phyloP scores from a whole-genome alignment of 2,113 vertebrate genomes.

The Hiodon tergisus region DNA sequence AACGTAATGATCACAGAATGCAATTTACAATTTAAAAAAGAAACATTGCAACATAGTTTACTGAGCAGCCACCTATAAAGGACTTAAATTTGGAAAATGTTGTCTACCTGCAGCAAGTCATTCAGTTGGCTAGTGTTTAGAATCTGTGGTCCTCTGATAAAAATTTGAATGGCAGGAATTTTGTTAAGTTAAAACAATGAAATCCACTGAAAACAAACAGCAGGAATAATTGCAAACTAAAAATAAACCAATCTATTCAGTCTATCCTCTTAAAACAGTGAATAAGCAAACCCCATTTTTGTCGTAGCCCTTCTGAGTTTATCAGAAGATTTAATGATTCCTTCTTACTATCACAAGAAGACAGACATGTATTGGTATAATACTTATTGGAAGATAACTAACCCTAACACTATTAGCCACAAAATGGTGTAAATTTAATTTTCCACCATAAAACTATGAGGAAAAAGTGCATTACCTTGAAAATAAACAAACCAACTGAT shows the following conservation, averaged over 20 bases:
- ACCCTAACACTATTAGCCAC: too few species aligned
- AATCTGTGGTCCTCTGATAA: slow-evolving; percentile 17
- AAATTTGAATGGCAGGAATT: slow-evolving; percentile 14
- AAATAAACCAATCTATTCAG: not conserved
- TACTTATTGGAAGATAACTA: too few species aligned
- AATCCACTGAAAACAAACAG: slow-evolving; percentile 3
- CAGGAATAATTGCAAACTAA: not conserved
- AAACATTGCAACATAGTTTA: slow-evolving; percentile 24
- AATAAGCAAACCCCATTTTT: too few species aligned
- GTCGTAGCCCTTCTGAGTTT: too few species aligned
- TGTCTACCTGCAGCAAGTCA: slow-evolving; percentile 24
- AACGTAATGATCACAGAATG: slow-evolving; percentile 6
- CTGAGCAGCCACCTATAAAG: slow-evolving; percentile 9
- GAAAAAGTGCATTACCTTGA: too few species aligned
- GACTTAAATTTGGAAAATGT: slow-evolving; percentile 18
- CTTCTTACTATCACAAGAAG: too few species aligned
- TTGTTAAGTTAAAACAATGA: slow-evolving; percentile 3
- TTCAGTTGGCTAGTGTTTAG: slow-evolving; percentile 9
- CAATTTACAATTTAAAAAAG: slow-evolving; percentile 19
- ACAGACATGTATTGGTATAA: too few species aligned
- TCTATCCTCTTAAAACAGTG: too few species aligned
- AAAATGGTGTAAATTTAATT: too few species aligned
- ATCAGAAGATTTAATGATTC: too few species aligned
- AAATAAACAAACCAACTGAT: too few species aligned
- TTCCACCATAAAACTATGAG: too few species aligned